Evolutionary conservation across 2,113 vertebrate species (phyloP), one percentile per base, ranked within the genome.

Genomic region (Malurus elegans): DNA sequence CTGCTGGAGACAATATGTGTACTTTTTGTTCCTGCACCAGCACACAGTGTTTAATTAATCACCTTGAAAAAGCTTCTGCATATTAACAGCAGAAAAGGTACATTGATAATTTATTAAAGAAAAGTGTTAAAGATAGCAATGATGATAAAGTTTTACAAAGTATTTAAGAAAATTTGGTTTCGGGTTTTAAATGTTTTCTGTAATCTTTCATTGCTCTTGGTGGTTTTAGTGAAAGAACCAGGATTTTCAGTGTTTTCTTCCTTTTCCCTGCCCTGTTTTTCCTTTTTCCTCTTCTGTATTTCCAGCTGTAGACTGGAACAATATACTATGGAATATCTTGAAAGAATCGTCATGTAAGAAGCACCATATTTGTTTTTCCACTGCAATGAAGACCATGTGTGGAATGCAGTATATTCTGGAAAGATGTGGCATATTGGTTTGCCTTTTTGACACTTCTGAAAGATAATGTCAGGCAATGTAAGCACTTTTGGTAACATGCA

Each of bases 231-330:
- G 29, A 47, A 78, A 78, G 18, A 90, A 71, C 45, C 8, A 38
- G 9, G 42, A 62, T 36, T 45, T 66, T n/a, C 60, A 65, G 9
- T 19, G 13, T 26, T 23, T 19, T 8, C 25, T 18, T 13, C 4
- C 17, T 40, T 19, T 28, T 18, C 11, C 4, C 14, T 42, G 24
- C 7, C 17, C 1, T 13, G 23, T 20, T 15, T 3, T 2, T 3
- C 11, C 9, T 36, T 25, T 29, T 38, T 38, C 11, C 4, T 7
- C 53, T 50, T 85, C 50, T 26, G 6, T 64, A 73, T 84, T 93
- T 60, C 14, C 32, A 67, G 57, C 6, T 18, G 6, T 67, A 79
- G 18, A 42, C 29, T 40, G 40, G 32, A 66, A 44, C 15, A 74
- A 44, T 14, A 62, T 13, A 79, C 17, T 4, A 42, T 8, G 6